These are phyloP conservation scores for Gorsachius goisagi DNA, from an alignment of 2,113 vertebrate genomes.

Conservation along the genomic window DNA sequence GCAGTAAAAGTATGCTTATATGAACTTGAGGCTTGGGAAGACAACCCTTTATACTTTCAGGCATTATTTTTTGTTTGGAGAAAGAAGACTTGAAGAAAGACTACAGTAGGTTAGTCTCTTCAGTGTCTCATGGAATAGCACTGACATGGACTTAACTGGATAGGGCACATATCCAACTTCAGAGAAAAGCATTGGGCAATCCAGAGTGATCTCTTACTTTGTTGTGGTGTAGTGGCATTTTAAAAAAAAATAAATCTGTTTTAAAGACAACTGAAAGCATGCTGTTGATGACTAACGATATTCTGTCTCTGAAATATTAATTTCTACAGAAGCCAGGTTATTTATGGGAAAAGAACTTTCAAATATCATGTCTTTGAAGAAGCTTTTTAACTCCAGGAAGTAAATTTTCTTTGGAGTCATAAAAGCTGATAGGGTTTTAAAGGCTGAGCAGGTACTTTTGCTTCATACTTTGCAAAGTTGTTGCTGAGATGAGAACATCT, in stretches of 20 bases:
- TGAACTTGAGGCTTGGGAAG: background rate
- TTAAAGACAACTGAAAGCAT: background rate
- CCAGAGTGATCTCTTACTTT: background rate
- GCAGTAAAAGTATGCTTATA: background rate
- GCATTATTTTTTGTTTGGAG: background rate
- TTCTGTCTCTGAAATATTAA: slow-evolving; percentile 12
- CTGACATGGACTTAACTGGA: background rate
- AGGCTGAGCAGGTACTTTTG: background rate
- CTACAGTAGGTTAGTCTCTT: background rate
- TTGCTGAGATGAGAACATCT: background rate
- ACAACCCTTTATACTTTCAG: background rate
- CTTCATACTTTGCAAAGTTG: background rate
- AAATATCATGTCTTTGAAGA: background rate
- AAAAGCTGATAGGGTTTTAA: background rate
- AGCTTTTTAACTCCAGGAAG: background rate
- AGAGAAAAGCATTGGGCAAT: background rate
- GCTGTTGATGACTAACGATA: background rate
- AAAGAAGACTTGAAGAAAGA: background rate
- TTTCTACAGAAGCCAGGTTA: background rate
- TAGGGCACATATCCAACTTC: background rate
- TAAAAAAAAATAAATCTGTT: background rate
- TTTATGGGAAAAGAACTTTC: background rate
- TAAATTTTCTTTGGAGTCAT: slow-evolving; percentile 7
- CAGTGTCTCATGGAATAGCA: background rate
- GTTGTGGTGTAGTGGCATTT: background rate